phyloP scores from a whole-genome alignment of 2,888 invertebrate species.

The Bugula neritina region DNA sequence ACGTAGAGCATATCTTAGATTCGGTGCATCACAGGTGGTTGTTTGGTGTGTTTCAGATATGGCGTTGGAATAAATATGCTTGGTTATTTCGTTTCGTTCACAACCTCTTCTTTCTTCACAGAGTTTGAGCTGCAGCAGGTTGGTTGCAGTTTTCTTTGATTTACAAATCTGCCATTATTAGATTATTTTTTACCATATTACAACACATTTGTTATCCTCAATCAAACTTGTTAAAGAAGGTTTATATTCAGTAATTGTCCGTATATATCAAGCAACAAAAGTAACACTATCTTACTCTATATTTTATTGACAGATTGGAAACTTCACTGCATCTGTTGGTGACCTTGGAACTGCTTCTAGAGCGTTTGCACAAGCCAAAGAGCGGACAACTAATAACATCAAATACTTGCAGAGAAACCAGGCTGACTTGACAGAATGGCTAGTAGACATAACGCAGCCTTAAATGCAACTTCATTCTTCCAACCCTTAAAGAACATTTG shows the following conservation, averaged over 20 bases:
- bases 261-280: too few relatives aligned
- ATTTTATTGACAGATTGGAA: neutral
- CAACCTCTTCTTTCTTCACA: constrained; percentile 65
- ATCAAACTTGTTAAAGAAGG: too few relatives aligned
- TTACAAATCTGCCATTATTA: too few relatives aligned
- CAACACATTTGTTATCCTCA: too few relatives aligned
- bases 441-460: constrained; percentile 52
- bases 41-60: neutral
- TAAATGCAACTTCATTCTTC: too few relatives aligned
- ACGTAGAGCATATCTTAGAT: too few relatives aligned
- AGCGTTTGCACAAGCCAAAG: constrained; percentile 72
- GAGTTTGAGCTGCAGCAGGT: constrained; percentile 72
- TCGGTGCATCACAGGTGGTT: too few relatives aligned
- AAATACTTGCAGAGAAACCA: constrained; percentile 76
- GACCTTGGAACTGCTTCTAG: constrained; percentile 69
- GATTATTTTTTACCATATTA: too few relatives aligned
- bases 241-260: too few relatives aligned
- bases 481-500: too few relatives aligned
- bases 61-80: neutral
- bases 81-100: neutral
- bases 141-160: constrained; percentile 43
- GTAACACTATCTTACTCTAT: too few relatives aligned
- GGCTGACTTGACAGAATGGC: constrained; percentile 69
- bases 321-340: constrained; percentile 41
- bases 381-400: constrained; percentile 73